Conservation (phyloP, 2,888 invertebrate species). For the Lasius fuliginosus region DNA sequence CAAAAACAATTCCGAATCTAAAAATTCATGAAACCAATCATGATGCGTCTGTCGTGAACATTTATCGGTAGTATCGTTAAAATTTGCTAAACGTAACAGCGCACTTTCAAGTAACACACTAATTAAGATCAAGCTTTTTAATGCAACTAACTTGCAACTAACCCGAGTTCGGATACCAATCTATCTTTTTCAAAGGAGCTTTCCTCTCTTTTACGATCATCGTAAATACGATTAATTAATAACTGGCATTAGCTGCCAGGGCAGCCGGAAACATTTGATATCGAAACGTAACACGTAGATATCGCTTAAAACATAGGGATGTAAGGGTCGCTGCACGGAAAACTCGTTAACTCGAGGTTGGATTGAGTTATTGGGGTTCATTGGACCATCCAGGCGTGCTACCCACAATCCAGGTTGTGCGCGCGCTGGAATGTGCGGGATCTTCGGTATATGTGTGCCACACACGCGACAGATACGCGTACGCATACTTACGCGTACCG, state of each 20-base stretch:
- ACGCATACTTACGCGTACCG: conserved; percentile 53
- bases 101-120: not conserved
- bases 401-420: conserved; percentile 54
- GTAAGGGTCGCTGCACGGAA: conserved; percentile 55
- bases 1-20: not conserved
- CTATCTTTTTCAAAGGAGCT: not conserved
- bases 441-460: conserved; percentile 42
- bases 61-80: not conserved
- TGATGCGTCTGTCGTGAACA: no score
- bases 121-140: not conserved
- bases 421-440: conserved; percentile 50
- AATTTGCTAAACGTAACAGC: not conserved
- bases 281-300: conserved; percentile 38
- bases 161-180: not conserved
- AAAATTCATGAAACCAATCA: not conserved
- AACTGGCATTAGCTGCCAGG: conserved; percentile 39
- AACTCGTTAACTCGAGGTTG: conserved; percentile 67
- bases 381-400: conserved; percentile 60
- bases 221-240: conserved; percentile 11
- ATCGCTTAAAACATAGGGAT: conserved; percentile 54
- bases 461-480: conserved; percentile 48
- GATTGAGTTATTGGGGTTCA: conserved; percentile 72
- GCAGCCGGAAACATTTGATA: conserved; percentile 36
- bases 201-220: not conserved
- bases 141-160: no score